A percentile compares a stretch with the other conserved stretches of the same genome.
Evolutionary conservation across 2,888 invertebrate genomes (phyloP).

Genomic region (Rhopalosiphum nymphaeae): DNA sequence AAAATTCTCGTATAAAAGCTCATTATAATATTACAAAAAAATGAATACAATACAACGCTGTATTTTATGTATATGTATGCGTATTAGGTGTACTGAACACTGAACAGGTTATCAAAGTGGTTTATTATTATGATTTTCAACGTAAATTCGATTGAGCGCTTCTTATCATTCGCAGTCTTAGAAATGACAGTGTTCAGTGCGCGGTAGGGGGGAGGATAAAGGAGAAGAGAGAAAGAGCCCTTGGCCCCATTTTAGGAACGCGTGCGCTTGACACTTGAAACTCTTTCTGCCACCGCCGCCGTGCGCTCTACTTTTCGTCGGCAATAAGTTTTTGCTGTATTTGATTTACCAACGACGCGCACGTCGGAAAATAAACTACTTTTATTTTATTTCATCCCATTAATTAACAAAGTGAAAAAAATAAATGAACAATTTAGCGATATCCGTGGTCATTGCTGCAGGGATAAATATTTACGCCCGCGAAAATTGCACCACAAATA

Average conservation of each 20-base stretch:
- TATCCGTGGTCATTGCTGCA: not conserved
- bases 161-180: constrained; percentile 15
- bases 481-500: not conserved
- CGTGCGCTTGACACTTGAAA: constrained; percentile 63
- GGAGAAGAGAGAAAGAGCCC: constrained; percentile 49
- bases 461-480: not conserved
- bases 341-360: constrained; percentile 19
- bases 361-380: not conserved
- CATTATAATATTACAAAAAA: not conserved
- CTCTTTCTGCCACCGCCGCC: constrained; percentile 26
- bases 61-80: not conserved
- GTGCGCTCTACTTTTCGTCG: constrained; percentile 45
- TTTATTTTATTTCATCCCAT: not conserved
- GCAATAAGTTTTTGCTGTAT: constrained; percentile 25
- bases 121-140: not conserved
- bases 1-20: not conserved
- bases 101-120: not conserved
- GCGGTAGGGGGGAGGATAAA: not conserved
- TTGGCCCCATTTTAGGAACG: constrained; percentile 59
- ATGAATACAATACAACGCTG: not conserved
- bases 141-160: constrained; percentile 33
- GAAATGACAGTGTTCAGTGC: not conserved
- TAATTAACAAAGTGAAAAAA: not conserved
- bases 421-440: not conserved
- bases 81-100: not conserved